These are phyloP conservation scores for Polydrusus pterygomalis DNA, from an alignment of 2,888 invertebrate genomes.

Conservation along the genomic window DNA sequence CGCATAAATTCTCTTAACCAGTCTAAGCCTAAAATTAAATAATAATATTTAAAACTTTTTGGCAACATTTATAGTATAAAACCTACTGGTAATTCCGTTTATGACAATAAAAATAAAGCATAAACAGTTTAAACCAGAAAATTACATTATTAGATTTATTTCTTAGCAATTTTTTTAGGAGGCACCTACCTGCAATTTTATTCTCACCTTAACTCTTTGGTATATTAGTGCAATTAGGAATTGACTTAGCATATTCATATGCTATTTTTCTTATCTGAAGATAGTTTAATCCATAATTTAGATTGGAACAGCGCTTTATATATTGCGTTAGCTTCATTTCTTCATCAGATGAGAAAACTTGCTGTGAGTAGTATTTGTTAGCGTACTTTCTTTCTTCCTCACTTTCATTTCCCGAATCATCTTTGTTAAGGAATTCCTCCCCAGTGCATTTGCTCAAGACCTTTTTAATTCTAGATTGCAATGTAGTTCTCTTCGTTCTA, in stretches of 20 bases:
- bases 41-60: no score
- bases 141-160: background rate
- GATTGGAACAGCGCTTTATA: constrained; percentile 14
- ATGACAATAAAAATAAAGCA: background rate
- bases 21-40: constrained; percentile 37
- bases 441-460: constrained; percentile 2
- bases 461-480: constrained; percentile 35
- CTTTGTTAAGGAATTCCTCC: constrained; percentile 18
- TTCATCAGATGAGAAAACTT: constrained; percentile 25
- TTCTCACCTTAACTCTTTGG: constrained; percentile 22
- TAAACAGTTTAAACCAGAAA: constrained; percentile 1
- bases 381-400: background rate
- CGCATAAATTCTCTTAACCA: constrained; percentile 40
- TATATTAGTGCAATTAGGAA: constrained; percentile 2
- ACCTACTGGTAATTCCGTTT: background rate
- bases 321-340: constrained; percentile 14
- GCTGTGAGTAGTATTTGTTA: constrained; percentile 20
- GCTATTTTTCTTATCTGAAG: constrained; percentile 25
- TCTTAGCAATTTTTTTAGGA: background rate
- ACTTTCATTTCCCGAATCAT: constrained; percentile 31
- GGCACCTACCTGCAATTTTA: constrained; percentile 21
- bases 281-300: constrained; percentile 26
- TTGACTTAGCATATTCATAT: constrained; percentile 21
- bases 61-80: no score
- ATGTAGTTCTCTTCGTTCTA: no score